phyloP scores from a whole-genome alignment of 2,797 vertebrate species.

The Eremophila alpestris region DNA sequence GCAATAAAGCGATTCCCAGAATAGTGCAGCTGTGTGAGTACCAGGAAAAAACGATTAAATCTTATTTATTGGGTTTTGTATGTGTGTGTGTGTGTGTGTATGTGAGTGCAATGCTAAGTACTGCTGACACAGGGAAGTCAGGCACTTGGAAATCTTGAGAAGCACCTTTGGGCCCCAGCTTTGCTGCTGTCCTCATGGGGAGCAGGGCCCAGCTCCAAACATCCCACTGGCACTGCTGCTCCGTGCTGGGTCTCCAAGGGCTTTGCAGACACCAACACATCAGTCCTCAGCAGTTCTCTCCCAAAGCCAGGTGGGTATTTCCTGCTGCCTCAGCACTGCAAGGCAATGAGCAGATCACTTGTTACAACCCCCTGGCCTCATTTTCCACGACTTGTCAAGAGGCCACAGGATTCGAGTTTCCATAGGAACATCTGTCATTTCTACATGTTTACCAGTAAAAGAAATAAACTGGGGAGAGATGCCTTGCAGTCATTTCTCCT shows the following conservation, averaged over 20 bases:
- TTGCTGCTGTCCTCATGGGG: background rate
- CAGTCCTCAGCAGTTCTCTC: background rate
- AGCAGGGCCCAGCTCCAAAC: background rate
- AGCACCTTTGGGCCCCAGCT: background rate
- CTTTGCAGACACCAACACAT: background rate
- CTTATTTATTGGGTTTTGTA: background rate
- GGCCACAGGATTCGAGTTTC: background rate
- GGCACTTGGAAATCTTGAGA: background rate
- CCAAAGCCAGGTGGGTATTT: background rate
- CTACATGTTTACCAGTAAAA: background rate
- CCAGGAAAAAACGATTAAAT: slow-evolving; percentile 41
- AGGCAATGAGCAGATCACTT: background rate
- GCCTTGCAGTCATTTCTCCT: background rate
- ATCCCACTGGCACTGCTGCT: background rate
- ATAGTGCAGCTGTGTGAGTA: slow-evolving; percentile 61
- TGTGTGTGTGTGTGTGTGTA: fast-evolving
- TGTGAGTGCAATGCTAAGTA: background rate
- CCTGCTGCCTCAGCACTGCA: background rate
- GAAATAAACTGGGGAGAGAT: background rate
- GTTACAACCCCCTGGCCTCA: background rate
- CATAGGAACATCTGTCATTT: background rate
- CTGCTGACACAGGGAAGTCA: background rate
- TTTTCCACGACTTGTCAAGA: background rate
- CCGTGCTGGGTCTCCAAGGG: background rate
- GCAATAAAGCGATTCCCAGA: slow-evolving; percentile 55